These are phyloP conservation scores for Xiphophorus hellerii DNA, from an alignment of 2,113 vertebrate genomes.

Conservation along the genomic window DNA sequence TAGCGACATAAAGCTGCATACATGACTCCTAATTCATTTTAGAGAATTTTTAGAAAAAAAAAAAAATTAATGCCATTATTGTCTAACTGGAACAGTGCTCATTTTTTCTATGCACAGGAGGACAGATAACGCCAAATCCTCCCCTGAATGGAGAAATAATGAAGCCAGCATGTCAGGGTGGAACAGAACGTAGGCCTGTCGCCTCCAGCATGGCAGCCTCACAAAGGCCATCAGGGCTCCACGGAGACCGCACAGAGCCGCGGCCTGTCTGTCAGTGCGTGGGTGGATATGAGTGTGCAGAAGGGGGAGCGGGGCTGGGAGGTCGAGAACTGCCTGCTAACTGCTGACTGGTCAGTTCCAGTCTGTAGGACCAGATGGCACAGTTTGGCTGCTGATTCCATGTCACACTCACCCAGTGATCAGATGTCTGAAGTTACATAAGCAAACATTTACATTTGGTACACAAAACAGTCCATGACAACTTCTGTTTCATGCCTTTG, in stretches of 20 bases:
- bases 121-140: slow-evolving; percentile 47
- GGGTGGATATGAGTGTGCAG: slow-evolving; percentile 43
- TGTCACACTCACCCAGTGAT: slow-evolving; percentile 44
- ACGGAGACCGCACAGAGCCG: slow-evolving; percentile 45
- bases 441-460: slow-evolving; percentile 2
- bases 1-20: slow-evolving; percentile 21
- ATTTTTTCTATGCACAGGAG: slow-evolving; percentile 39
- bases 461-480: background rate
- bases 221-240: slow-evolving; percentile 63
- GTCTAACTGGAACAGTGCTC: slow-evolving; percentile 31
- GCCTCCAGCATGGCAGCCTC: slow-evolving; percentile 63
- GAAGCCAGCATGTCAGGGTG: slow-evolving; percentile 55
- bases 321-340: slow-evolving; percentile 24
- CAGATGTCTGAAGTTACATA: slow-evolving; percentile 6
- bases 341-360: slow-evolving; percentile 68
- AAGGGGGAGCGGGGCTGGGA: background rate
- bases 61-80: slow-evolving; percentile 17
- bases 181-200: slow-evolving; percentile 45
- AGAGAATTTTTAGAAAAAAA: slow-evolving; percentile 2
- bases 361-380: slow-evolving; percentile 66
- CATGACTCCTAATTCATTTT: slow-evolving; percentile 29
- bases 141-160: slow-evolving; percentile 55
- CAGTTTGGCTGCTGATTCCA: slow-evolving; percentile 57
- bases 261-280: slow-evolving; percentile 56
- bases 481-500: background rate